Base-by-base conservation (phyloP, 2,113 vertebrate species). In the Archocentrus centrarchus region DNA sequence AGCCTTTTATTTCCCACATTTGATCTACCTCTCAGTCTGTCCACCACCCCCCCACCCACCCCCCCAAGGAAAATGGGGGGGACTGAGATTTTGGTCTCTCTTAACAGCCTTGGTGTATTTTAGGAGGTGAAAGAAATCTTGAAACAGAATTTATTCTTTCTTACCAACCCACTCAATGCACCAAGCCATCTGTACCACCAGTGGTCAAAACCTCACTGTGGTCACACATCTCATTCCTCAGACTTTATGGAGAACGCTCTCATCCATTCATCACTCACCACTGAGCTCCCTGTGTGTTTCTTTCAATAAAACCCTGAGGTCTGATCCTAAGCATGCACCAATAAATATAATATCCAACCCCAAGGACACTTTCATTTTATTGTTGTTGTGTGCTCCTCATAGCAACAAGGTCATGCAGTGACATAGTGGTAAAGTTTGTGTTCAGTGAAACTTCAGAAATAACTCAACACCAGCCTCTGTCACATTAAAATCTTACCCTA, bases 371-470 rank as follows among this genome's bases (percentile, higher is more conserved):
- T 93, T 84, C 84, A 89, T 87, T 62, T 50, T 14, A 64, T 35
- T 94, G 91, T 91, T 94, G 87, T 92, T 92, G 85, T 86, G 81
- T 78, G 83, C 80, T 89, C 61, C 81, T 91, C 90, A 57, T 91
- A 86, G 93, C 91, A 95, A 95, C 93, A 88, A 62, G 79, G 79
- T 57, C 35, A 63, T 61, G 62, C 80, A 76, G 68, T 77, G 58
- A 70, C 64, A 62, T 30, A 75, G 87, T 59, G 86, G 89, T 81
- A 83, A 90, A 88, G 81, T 89, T 87, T 84, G 86, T 86, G 78
- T 87, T 93, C 63, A 84, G 73, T 88, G 68, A 80, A 92, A 87
- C 91, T 90, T 84, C 88, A 85, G 93, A 95, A 96, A 95, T 94
- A 95, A 93, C 93, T 88, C 77, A 18, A 90, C 82, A 88, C 70